phyloP scores from a whole-genome alignment of 1,140 invertebrate species.

The Bombus polaris region DNA sequence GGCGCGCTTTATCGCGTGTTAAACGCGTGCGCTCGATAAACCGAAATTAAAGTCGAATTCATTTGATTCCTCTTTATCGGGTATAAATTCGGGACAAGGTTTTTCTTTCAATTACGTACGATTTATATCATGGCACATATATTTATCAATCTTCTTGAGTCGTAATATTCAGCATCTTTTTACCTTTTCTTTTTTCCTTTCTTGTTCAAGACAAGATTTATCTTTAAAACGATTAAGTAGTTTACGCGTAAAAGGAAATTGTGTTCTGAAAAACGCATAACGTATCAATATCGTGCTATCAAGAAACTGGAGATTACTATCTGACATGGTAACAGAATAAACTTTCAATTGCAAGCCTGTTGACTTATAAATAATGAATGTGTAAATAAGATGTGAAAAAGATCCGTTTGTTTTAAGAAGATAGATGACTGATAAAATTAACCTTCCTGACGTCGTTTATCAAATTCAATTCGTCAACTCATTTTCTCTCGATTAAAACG shows the following conservation, averaged over 20 bases:
- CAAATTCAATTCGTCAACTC: background rate
- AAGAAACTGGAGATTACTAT: conserved; percentile 36
- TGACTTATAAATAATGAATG: conserved; percentile 36
- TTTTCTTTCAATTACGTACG: background rate
- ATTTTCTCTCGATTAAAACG: background rate
- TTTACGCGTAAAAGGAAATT: background rate
- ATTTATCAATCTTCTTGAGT: conserved; percentile 13
- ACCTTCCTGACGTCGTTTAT: background rate
- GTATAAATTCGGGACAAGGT: conserved; percentile 16
- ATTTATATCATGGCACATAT: conserved; percentile 19
- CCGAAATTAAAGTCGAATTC: background rate
- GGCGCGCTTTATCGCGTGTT: background rate
- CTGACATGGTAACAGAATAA: conserved; percentile 30
- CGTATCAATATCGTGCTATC: conserved; percentile 43
- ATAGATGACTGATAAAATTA: conserved; percentile 8
- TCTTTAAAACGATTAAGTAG: conserved; percentile 1
- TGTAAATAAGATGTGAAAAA: conserved; percentile 4
- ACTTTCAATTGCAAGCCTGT: conserved; percentile 25
- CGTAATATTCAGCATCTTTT: conserved; percentile 5
- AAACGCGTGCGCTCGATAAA: background rate
- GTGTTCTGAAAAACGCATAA: conserved; percentile 20
- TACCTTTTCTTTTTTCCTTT: background rate
- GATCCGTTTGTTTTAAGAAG: background rate
- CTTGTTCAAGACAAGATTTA: background rate
- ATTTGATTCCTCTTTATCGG: background rate